These are phyloP conservation scores for Lypha dubia DNA, from an alignment of 2,888 invertebrate species.

Conservation along the genomic window DNA sequence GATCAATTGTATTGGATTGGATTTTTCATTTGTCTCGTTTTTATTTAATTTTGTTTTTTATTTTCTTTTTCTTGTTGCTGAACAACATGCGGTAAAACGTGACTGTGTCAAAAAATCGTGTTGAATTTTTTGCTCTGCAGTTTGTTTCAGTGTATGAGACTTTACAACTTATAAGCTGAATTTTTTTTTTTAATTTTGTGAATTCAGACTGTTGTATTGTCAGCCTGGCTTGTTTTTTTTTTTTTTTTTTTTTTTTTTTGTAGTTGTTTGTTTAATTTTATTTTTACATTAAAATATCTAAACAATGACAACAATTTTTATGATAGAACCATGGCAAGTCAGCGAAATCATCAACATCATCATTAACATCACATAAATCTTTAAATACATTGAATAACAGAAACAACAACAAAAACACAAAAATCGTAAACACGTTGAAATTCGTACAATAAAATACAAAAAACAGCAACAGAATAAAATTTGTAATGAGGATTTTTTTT, in stretches of 20 bases:
- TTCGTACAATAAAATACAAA: conserved; percentile 1
- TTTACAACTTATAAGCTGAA: conserved; percentile 31
- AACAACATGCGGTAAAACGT: conserved; percentile 71
- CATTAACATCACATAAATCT: conserved; percentile 62
- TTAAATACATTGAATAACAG: not conserved
- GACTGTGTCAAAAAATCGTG: conserved; percentile 73
- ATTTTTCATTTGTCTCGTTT: conserved; percentile 35
- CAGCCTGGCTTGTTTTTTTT: no score
- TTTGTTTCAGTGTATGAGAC: conserved; percentile 44
- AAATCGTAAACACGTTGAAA: conserved; percentile 35
- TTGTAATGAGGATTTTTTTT: conserved; percentile 6
- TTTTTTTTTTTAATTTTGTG: conserved; percentile 32
- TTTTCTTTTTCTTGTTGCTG: conserved; percentile 13
- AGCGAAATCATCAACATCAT: conserved; percentile 63
- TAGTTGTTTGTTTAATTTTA: conserved; percentile 41
- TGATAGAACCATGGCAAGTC: conserved; percentile 67
- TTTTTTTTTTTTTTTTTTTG: conserved; percentile 9
- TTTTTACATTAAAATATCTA: conserved; percentile 64
- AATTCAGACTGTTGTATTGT: conserved; percentile 53
- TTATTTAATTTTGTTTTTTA: no score
- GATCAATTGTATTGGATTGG: conserved; percentile 34
- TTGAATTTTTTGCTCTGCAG: conserved; percentile 59
- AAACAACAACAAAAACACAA: not conserved
- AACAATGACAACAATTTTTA: conserved; percentile 72
- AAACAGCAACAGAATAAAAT: conserved; percentile 36